Evolutionary conservation across 2,888 invertebrate genomes (phyloP).

Genomic region (Pheosia tremula): DNA sequence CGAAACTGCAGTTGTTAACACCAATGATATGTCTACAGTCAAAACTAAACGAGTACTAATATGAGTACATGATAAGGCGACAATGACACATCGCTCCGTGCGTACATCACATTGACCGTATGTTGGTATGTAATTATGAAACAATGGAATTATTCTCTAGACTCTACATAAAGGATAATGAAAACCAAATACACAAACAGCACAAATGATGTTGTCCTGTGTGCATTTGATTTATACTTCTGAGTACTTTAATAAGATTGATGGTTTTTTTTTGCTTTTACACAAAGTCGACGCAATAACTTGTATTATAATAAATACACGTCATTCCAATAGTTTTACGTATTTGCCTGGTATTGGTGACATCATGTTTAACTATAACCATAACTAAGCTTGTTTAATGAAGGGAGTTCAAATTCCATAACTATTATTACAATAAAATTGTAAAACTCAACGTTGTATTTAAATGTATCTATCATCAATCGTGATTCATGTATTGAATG

Average conservation of each 20-base stretch:
- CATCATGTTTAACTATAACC: conserved; percentile 1
- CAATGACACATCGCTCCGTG: conserved; percentile 71
- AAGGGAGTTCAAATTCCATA: not conserved
- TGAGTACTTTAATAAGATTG: too few species aligned
- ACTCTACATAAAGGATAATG: not conserved
- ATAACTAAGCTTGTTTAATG: not conserved
- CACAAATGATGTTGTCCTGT: too few species aligned
- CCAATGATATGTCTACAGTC: conserved; percentile 49
- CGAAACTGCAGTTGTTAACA: conserved; percentile 62
- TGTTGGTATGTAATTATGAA: conserved; percentile 42
- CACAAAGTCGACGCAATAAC: not conserved
- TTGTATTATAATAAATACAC: not conserved
- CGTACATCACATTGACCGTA: conserved; percentile 60
- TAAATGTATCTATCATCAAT: not conserved
- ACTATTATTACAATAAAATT: not conserved
- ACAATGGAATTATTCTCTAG: conserved; percentile 27
- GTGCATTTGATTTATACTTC: too few species aligned
- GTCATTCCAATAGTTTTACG: not conserved
- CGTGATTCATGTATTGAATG: conserved; percentile 7
- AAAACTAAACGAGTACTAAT: conserved; percentile 61
- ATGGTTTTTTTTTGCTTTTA: conserved; percentile 4
- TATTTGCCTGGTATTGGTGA: conserved; percentile 1
- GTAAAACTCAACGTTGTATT: not conserved
- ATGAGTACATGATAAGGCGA: conserved; percentile 68
- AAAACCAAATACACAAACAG: not conserved